phyloP scores from a whole-genome alignment of 2,113 vertebrate genomes.

The Cheirogaleus medius region DNA sequence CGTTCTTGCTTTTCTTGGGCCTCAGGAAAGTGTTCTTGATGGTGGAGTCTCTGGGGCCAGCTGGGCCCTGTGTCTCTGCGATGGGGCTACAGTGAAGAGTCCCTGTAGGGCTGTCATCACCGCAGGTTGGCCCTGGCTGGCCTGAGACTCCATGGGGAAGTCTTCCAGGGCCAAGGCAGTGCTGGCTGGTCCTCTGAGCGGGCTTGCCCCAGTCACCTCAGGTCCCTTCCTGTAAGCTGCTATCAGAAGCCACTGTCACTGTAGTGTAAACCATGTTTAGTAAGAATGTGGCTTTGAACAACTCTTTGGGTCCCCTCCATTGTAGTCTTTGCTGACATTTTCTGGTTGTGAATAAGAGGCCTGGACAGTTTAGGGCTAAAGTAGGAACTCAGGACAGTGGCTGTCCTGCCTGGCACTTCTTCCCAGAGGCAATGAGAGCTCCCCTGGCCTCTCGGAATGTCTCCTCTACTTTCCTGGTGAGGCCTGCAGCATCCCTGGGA shows the following conservation, averaged over 20 bases:
- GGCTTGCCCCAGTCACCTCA: not conserved
- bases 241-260: not conserved
- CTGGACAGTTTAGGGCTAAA: not conserved
- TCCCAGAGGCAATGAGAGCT: not conserved
- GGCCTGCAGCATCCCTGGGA: not conserved
- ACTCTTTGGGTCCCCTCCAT: not conserved
- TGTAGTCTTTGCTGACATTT: not conserved
- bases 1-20: not conserved
- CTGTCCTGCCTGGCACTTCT: not conserved
- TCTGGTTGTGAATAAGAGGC: not conserved
- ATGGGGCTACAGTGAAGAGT: not conserved
- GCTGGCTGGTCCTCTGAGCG: not conserved
- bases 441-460: too few relatives aligned
- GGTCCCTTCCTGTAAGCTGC: not conserved
- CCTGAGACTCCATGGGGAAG: not conserved
- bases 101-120: not conserved
- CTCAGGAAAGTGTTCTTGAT: not conserved
- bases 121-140: not conserved
- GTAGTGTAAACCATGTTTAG: not conserved
- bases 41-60: not conserved
- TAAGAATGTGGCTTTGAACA: not conserved
- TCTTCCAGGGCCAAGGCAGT: accelerated
- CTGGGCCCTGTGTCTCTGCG: not conserved
- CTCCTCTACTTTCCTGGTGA: not conserved
- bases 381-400: not conserved